These are phyloP conservation scores for Caenorhabditis panamensis DNA, from an alignment of 2,888 invertebrate species.

Conservation along the genomic window DNA sequence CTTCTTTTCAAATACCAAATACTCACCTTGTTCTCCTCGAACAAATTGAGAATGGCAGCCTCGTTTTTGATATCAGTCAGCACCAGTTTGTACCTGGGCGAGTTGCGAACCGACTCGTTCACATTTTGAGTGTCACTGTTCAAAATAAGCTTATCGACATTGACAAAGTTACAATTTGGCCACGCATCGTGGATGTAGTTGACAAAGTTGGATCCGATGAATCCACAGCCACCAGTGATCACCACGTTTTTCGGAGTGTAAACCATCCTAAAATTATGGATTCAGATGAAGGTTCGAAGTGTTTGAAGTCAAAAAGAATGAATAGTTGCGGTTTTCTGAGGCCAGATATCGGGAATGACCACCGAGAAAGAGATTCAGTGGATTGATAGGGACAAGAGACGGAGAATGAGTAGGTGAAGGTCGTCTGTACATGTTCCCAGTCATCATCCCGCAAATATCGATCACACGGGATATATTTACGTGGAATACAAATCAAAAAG, in stretches of 20 bases:
- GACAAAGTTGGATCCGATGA: slow-evolving; percentile 80
- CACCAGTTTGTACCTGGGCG: slow-evolving; percentile 75
- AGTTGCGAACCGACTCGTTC: slow-evolving; percentile 66
- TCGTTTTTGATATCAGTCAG: slow-evolving; percentile 77
- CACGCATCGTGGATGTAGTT: slow-evolving; percentile 77
- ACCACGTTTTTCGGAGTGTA: slow-evolving; percentile 74
- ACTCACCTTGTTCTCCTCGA: slow-evolving; percentile 71
- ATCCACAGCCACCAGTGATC: slow-evolving; percentile 81
- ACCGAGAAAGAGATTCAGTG: slow-evolving; percentile 23
- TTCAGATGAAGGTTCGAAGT: background rate
- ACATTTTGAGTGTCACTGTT: slow-evolving; percentile 79
- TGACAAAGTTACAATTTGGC: slow-evolving; percentile 77
- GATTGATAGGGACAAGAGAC: slow-evolving; percentile 35
- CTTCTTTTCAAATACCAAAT: background rate
- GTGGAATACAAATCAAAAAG: slow-evolving; percentile 5
- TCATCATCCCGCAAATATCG: slow-evolving; percentile 8
- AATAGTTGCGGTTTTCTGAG: slow-evolving; percentile 1
- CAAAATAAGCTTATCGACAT: slow-evolving; percentile 78
- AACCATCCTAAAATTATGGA: slow-evolving; percentile 24
- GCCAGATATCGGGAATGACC: slow-evolving; percentile 3
- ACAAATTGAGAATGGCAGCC: slow-evolving; percentile 69
- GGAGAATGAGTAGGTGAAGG: slow-evolving; percentile 52
- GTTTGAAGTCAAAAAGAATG: background rate
- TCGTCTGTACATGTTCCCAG: slow-evolving; percentile 23
- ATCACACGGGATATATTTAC: background rate